Evolutionary conservation across 1,140 invertebrate genomes (phyloP), one percentile per base, ranked within the genome.

Genomic region (Hyphantria cunea): DNA sequence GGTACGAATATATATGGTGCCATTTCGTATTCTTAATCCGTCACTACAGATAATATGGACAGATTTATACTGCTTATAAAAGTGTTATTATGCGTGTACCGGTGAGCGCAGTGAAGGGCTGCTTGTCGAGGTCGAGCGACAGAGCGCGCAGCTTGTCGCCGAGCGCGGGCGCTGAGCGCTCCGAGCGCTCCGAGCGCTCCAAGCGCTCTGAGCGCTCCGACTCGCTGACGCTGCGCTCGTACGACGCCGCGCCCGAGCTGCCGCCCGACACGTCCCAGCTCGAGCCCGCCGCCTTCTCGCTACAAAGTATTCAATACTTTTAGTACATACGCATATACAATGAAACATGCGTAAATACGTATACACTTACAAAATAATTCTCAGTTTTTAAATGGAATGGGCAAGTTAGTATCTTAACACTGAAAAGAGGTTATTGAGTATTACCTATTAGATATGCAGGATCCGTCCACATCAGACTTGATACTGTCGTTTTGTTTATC

Each of bases 111-210:
- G 74, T 37, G 50, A 62, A 11, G 3, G 66, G 64, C 13, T 79
- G 74, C 47, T 77, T 74, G 64, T 86, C 82, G 37, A 95, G 89
- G 74, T 96, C 95, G 0, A 95, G 87, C 50, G 94, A 95, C 70
- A 95, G 92, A 45, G 95, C 92, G 60, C 95, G 86, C 6, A 92
- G 80, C 70, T 93, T 93, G 71, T 93, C 90, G 58, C 78, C 76
- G 56, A 31, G 37, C 39, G 7, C 25, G 9, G 42, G 15, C 11
- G n/a, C 33, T 33, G 66, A 14, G 67, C 82, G 32, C 66, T 79
- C 5, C 81, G 66, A 33, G 58, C 64, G 51, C 39, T 70, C 64
- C 17, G 69, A 89, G 9, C 25, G 15, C 11, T 5, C 33, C 34
- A 68, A 89, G 9, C 25, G 15, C 11, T 5, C 33, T 33, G 66